Base-by-base conservation (phyloP, 37 sponge, comb jelly and placozoan genomes). In the Spongilla lacustris region DNA sequence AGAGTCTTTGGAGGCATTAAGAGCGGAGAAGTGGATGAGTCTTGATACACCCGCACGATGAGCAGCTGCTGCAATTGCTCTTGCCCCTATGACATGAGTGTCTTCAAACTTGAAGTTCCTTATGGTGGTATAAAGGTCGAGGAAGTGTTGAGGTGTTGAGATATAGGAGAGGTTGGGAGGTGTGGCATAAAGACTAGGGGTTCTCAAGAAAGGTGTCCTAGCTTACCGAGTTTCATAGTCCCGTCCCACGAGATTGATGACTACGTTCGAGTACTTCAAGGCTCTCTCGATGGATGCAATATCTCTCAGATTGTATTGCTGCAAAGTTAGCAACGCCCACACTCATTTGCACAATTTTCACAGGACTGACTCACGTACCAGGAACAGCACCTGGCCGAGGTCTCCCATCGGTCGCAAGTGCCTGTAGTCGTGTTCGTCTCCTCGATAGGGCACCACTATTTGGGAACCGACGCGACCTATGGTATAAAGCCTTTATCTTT, bases 391-490 rank as follows among this genome's bases (percentile, higher is more conserved):
- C 80, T 95, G 97, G 0, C 98, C 98, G 36, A 98, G 89, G 67
- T 98, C 98, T 27, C 98, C 98, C 94, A 95, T 93, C 12, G 81
- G 90, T 30, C 84, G 75, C 76, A 98, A 80, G 89, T 98, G 95
- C 6, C 91, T 76, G 73, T 82, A 84, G 86, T 98, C 94, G 66
- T 90, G 88, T 35, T 96, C 96, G 79, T 97, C 96, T 67, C 98
- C 92, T 23, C 98, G 87, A 50, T 84, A 91, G 0, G 98, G 98
- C 6, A 88, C 71, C 28, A 98, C 79, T 27, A 98, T 32, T 77
- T 95, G 94, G 26, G 92, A 96, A 25, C 98, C 98, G 76, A 91
- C 75, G 21, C 90, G 89, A 77, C 89, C 92, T 91, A 67, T 38
- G 24, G 80, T 22, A 82, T 41, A 9, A 41, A 6, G 30, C 0